Evolutionary conservation across 2,888 invertebrate species (phyloP), one percentile per base, ranked within the genome.

Genomic region (Diplazon laetatorius): DNA sequence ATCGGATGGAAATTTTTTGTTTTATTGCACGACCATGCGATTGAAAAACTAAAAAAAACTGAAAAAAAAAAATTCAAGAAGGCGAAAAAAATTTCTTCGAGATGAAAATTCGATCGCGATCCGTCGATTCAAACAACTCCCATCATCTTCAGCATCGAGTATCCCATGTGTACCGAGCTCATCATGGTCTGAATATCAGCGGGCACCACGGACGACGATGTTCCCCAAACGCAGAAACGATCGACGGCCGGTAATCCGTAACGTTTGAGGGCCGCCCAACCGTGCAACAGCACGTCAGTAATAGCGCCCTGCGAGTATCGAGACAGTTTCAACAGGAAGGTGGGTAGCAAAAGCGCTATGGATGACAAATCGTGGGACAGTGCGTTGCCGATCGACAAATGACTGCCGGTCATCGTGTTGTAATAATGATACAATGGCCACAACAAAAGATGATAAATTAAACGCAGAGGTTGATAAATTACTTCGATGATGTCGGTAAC

Each of bases 191-290:
- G 69, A 6, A 85, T 0, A 1, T 48, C 20, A 0, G 68, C 35
- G 0, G 86, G 82, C 5, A 85, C 3, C 5, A 44, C 35, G 5
- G 73, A 39, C 2, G 79, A 74, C 2, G 76, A 22, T 5, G 42
- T 37, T 5, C 78, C 42, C 14, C 37, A 30, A 9, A 78, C 76
- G 16, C 80, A 12, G 4, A 66, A 35, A 0, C 48, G 6, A 59
- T 86, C 82, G 18, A 84, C 1, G 10, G 8, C n/a, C 20, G 85
- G 85, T 5, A 85, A 68, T 2, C 82, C 8, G 46, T n/a, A 22
- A 12, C 3, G 6, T 57, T 82, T 85, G 14, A 55, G 14, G 3
- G 77, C 6, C 12, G 59, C 6, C 82, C 81, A 85, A 0, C 5
- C 22, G 25, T 35, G 0, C 4, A 1, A 8, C n/a, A 70, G 5